These are phyloP conservation scores for Pachypanchax playfairii DNA, from an alignment of 2,113 vertebrate species.

Conservation along the genomic window DNA sequence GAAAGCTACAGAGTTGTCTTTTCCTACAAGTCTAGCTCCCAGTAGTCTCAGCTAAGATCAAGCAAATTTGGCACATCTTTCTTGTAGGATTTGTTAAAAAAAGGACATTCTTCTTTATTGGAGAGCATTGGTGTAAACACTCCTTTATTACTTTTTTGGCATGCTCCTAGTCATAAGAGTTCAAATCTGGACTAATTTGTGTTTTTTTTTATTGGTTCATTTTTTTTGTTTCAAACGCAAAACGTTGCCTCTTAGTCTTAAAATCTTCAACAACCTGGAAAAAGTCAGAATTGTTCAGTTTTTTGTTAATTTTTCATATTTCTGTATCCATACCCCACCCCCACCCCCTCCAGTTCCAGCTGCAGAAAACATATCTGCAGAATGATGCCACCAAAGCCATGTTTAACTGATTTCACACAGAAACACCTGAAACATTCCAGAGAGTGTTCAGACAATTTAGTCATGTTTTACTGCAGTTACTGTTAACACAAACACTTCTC, in stretches of 20 bases:
- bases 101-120: neutral
- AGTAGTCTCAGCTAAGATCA: neutral
- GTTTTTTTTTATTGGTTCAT: neutral
- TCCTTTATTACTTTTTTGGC: neutral
- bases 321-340: neutral
- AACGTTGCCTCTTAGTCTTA: neutral
- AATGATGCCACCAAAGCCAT: neutral
- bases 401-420: neutral
- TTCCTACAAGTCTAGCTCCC: neutral
- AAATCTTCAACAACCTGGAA: neutral
- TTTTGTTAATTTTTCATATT: neutral
- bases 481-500: neutral
- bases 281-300: neutral
- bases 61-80: neutral
- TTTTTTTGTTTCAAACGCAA: neutral
- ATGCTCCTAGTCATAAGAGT: neutral
- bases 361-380: neutral
- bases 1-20: too few relatives aligned
- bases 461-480: neutral
- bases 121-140: neutral
- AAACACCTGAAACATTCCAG: neutral
- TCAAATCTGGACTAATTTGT: neutral
- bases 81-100: neutral
- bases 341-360: neutral
- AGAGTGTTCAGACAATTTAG: neutral